Percentiles rank a stretch among this genome's conserved stretches.
These are phyloP conservation scores for Keiferia lycopersicella DNA, from an alignment of 2,888 invertebrate genomes.

Conservation along the genomic window DNA sequence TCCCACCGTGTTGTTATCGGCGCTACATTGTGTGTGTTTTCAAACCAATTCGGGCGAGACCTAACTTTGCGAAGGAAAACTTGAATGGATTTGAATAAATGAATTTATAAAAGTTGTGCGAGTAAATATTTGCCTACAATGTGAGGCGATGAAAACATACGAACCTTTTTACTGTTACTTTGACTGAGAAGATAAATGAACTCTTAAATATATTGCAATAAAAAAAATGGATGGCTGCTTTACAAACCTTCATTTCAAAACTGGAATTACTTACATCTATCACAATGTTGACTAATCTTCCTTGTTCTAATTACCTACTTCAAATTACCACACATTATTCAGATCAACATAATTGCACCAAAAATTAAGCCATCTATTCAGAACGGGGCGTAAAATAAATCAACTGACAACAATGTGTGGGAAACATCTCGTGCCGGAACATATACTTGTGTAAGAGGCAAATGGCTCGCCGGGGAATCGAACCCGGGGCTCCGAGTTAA, in stretches of 20 bases:
- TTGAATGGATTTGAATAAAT: conserved; percentile 31
- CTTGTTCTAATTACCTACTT: not conserved
- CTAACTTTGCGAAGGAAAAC: conserved; percentile 25
- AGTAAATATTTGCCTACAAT: conserved; percentile 24
- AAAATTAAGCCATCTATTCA: conserved; percentile 4
- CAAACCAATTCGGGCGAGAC: conserved; percentile 23
- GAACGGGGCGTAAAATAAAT: conserved; percentile 6
- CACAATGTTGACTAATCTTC: not conserved
- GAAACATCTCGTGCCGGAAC: conserved; percentile 18
- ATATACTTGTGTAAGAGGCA: conserved; percentile 21
- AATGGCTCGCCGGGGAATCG: conserved; percentile 19
- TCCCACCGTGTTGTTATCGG: not conserved
- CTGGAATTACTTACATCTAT: too few species aligned
- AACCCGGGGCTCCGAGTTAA: conserved; percentile 16
- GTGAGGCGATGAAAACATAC: conserved; percentile 9
- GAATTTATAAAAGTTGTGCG: conserved; percentile 28
- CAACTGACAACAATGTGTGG: conserved; percentile 11
- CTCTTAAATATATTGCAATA: not conserved
- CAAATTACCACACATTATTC: not conserved
- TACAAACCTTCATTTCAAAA: too few species aligned
- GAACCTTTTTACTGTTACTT: not conserved
- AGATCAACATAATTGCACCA: conserved; percentile 8
- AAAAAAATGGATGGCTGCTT: too few species aligned
- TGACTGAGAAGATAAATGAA: not conserved
- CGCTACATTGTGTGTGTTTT: conserved; percentile 23